Percentiles rank a stretch among this genome's conserved stretches.
phyloP scores from a whole-genome alignment of 2,797 vertebrate genomes.

The Pitangus sulphuratus region DNA sequence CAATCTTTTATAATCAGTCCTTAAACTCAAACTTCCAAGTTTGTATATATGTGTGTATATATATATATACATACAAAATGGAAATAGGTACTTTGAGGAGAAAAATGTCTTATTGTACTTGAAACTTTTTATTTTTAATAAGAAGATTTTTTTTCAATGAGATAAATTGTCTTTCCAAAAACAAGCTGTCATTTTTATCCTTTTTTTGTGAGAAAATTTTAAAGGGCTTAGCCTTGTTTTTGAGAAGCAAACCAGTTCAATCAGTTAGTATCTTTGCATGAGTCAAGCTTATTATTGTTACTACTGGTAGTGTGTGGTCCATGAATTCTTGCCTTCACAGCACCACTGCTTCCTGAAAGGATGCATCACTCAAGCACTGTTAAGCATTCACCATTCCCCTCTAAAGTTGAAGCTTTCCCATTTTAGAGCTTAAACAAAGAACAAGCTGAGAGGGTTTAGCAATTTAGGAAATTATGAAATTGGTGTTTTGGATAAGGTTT shows the following conservation, averaged over 20 bases:
- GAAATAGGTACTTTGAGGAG: not conserved
- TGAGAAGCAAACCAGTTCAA: not conserved
- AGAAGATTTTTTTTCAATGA: not conserved
- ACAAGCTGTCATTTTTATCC: not conserved
- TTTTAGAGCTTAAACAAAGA: not conserved
- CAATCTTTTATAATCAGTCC: not conserved
- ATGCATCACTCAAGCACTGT: not conserved
- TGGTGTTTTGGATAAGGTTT: not conserved
- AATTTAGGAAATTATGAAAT: fast-evolving
- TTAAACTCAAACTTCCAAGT: not conserved
- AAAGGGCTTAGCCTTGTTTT: not conserved
- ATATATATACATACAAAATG: not conserved
- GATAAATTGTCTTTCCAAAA: not conserved
- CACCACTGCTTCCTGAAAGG: not conserved
- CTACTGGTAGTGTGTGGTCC: not conserved
- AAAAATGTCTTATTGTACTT: not conserved
- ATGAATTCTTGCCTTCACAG: not conserved
- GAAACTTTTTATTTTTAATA: not conserved
- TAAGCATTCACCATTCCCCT: not conserved
- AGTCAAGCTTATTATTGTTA: not conserved
- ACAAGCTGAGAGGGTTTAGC: not conserved
- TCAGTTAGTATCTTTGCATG: not conserved
- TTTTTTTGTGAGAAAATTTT: not conserved
- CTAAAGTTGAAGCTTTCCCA: not conserved
- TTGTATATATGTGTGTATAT: not conserved